Evolutionary conservation across 2,888 invertebrate genomes (phyloP).

Genomic region (Trissolcus brochymenae): DNA sequence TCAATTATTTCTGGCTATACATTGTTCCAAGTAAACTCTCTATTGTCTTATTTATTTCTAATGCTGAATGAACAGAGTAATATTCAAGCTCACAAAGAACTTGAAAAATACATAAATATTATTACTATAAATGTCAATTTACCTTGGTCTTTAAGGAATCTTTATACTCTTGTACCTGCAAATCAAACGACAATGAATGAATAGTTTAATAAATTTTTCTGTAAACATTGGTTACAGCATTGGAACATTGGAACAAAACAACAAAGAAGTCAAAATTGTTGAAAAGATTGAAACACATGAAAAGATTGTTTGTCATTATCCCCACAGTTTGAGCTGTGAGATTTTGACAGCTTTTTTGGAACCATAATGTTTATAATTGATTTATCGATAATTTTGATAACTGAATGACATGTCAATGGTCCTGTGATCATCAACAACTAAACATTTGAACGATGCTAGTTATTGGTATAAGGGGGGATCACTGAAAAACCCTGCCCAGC

Average conservation of each 20-base stretch:
- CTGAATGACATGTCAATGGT: too few relatives aligned
- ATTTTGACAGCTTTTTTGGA: background rate
- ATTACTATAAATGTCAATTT: conserved; percentile 43
- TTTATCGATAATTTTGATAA: background rate
- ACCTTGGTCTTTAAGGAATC: conserved; percentile 89
- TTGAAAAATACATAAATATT: too few relatives aligned
- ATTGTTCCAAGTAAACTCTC: too few relatives aligned
- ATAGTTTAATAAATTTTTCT: conserved; percentile 10
- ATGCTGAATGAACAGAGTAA: too few relatives aligned
- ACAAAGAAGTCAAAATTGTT: background rate
- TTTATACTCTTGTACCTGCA: conserved; percentile 93
- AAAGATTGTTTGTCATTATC: background rate
- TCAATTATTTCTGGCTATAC: background rate
- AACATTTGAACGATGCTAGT: too few relatives aligned
- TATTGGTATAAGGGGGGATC: too few relatives aligned
- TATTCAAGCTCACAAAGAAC: too few relatives aligned
- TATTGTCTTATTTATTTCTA: too few relatives aligned
- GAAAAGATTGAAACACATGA: background rate
- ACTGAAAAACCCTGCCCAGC: too few relatives aligned
- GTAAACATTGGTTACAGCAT: background rate
- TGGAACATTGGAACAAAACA: background rate
- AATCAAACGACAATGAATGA: conserved; percentile 63
- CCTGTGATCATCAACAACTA: too few relatives aligned
- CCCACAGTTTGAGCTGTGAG: background rate
- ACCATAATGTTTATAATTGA: background rate